Base-by-base conservation (phyloP, 2,888 invertebrate genomes). In the Microctonus aethiopoides region DNA sequence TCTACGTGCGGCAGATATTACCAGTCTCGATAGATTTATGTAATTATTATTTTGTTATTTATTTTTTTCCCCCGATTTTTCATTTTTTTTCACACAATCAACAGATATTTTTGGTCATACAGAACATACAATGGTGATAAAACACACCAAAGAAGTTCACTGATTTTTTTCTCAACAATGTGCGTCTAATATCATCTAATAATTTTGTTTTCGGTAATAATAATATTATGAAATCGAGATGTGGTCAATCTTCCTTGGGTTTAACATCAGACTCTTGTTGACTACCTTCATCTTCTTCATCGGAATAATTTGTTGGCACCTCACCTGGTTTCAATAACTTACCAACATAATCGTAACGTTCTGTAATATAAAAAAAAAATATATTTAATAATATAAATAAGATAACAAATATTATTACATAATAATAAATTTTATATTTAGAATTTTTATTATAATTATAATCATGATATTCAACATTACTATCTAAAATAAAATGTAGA, bases 311-410 rank as follows among this genome's bases (percentile, higher is more conserved):
- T 71, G 92, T 92, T 0, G 96, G 94, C 81, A 94, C 92, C 81
- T 98, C 97, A 11, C 97, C 97, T 0, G 96, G 96, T 83, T 94
- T 96, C 83, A 98, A 87, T 66, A 98, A 88, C 81, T 93, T 92
- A 16, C 98, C 98, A 41, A 98, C 95, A 75, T 93, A 91, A 51
- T 95, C 94, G 87, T 98, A 98, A 87, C 95, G 97, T 89, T 98
- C 98, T 97, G 89, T 10, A 91, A 89, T 73, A 74, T 72, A 73
- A 69, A 75, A 59, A 59, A 10, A 41, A 52, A 36, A n/a, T n/a
- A n/a, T n/a, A n/a, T n/a, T n/a, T n/a, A n/a, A n/a, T n/a, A n/a
- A 7, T 51, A 39, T 54, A 39, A 13, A 32, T 34, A 66, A 67
- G 51, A 61, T 29, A 29, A 29, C 29, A 7, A 29, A 29, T 3